phyloP scores from a whole-genome alignment of 2,113 vertebrate species.

The Petrocephalus zakoni region DNA sequence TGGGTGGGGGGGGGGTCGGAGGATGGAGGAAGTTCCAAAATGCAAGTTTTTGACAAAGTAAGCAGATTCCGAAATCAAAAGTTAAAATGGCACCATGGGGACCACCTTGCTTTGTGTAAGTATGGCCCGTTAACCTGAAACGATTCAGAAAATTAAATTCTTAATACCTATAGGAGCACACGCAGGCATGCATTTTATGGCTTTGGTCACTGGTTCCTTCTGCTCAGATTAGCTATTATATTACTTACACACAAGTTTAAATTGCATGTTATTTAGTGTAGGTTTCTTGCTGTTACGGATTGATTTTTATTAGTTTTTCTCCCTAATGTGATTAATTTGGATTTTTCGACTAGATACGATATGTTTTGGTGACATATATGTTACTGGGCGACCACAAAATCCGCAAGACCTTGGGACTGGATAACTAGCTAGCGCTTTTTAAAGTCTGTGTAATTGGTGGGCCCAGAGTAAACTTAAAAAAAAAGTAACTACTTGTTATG shows the following conservation, averaged over 20 bases:
- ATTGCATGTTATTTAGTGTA: background rate
- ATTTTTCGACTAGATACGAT: background rate
- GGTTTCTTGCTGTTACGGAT: background rate
- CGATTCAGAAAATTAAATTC: background rate
- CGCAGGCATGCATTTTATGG: background rate
- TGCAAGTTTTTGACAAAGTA: background rate
- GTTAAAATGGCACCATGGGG: background rate
- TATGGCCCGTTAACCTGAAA: background rate
- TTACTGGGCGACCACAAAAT: background rate
- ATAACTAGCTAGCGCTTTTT: background rate
- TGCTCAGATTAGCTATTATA: background rate
- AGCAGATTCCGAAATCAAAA: background rate
- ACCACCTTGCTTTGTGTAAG: background rate
- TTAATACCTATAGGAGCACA: background rate
- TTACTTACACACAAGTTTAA: background rate
- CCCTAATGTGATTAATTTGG: background rate
- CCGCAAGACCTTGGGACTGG: background rate
- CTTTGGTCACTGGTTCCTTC: background rate
- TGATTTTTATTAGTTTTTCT: background rate
- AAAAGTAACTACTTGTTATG: constrained; percentile 2
- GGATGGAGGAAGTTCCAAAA: background rate
- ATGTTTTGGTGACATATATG: background rate
- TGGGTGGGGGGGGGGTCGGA: background rate
- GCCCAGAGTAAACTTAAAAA: background rate
- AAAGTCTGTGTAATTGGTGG: background rate